Base-by-base conservation (phyloP, 1,140 invertebrate genomes). In the Drosophila yakuba region DNA sequence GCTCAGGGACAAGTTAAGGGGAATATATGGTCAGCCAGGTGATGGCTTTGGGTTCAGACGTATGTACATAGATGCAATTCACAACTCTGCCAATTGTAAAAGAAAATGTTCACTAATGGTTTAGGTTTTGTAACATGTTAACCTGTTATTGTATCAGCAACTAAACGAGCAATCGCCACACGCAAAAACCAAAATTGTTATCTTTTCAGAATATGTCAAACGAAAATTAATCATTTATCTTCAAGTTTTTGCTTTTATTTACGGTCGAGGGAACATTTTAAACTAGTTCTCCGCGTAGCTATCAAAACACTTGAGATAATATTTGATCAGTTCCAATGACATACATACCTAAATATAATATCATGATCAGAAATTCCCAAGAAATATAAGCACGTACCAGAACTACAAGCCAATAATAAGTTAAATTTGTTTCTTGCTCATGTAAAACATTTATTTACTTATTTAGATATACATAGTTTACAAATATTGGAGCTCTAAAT, bases 281-380 rank as follows among this genome's bases (percentile, higher is more conserved):
- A 35, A 25, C 17, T 14, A 11, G 15, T 35, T 60, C 32, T 60
- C 15, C 17, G 23, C 43, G 14, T 12, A 52, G 23, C 28, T 23
- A 15, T 57, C 3, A 36, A 23, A 59, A 71, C 76, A 80, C 39
- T 61, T 83, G 76, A 48, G 8, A 55, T 48, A 85, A 83, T 76
- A 83, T 85, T 80, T 69, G 32, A 62, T n/a, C 52, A 47, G 44
- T 38, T 32, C 8, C 69, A 50, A 43, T 63, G 72, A 43, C 68
- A 62, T 44, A 48, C 14, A 68, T 48, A 10, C 15, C 4, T 12
- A 39, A 41, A 47, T 38, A 35, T 12, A 32, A 56, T 35, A 17
- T 36, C 28, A 36, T 28, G 11, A 50, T 28, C 5, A 14, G 14
- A 20, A 20, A 41, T 10, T 32, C 8, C 43, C 3, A 35, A 35